Base-by-base conservation (phyloP, 2,113 vertebrate genomes). In the Triplophysa rosa region DNA sequence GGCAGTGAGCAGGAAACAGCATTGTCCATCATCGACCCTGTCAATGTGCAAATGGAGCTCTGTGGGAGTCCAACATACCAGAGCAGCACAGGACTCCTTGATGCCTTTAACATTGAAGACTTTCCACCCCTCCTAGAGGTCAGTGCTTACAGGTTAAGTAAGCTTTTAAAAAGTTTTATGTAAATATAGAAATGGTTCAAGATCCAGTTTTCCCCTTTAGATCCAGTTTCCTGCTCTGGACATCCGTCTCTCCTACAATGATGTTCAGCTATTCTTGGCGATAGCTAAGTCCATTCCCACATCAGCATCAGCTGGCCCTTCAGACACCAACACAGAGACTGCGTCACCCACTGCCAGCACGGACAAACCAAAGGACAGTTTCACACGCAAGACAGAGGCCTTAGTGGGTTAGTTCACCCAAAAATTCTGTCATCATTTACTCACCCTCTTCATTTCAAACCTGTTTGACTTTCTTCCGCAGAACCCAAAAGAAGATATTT, bases 181-280 rank as follows among this genome's bases (percentile, higher is more conserved):
- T 63, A 14, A 13, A 63, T 17, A 16, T 1, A 5, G 26, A 16
- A 4, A 1, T n/a, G 3, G 26, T 61, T 37, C 29, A 71, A 77
- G 7, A 69, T n/a, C 61, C 56, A n/a, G n/a, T 47, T 71, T 72
- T 24, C 70, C 33, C 37, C 45, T 63, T 3, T 88, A 99, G 98
- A 95, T 99, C 87, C 98, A 99, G 52, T 92, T 99, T 85, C 97
- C 97, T 81, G 92, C 93, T 17, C 87, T 99, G 87, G 94, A 97
- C 85, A 99, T 99, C 85, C 93, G 98, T 29, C 92, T 99, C 62
- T 99, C 98, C 73, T 99, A 99, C 89, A 99, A 99, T 0, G 98
- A 99, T 77, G 96, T 99, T 45, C 95, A 95, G 47, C 94, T 99
- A 1, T 99, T 99, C 84, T 72, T 99, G 87, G 95, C 96, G 0